These are phyloP conservation scores for Amblyjoppa fuscipennis DNA, from an alignment of 2,888 invertebrate genomes.

Conservation along the genomic window DNA sequence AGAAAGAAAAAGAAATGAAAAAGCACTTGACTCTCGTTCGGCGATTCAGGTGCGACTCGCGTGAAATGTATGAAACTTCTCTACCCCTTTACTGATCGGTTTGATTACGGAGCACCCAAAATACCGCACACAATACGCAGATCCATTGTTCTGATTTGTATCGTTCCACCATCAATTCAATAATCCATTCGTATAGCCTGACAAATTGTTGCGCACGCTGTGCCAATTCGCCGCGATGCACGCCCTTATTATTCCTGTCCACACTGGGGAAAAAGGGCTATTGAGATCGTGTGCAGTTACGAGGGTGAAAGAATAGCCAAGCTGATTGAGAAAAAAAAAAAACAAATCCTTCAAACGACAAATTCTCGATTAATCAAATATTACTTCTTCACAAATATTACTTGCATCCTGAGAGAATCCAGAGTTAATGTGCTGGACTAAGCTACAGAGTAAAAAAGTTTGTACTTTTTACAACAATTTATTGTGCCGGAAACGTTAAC, in stretches of 20 bases:
- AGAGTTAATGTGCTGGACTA: too few relatives aligned
- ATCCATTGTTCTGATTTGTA: not conserved
- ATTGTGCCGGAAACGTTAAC: too few relatives aligned
- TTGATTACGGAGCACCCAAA: not conserved
- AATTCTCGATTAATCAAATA: not conserved
- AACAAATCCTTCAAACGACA: not conserved
- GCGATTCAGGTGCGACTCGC: not conserved
- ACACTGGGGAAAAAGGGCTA: not conserved
- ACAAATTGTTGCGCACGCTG: not conserved
- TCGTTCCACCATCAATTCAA: conserved; percentile 3
- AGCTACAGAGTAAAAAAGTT: too few relatives aligned
- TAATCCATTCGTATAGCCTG: not conserved
- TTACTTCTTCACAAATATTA: too few relatives aligned
- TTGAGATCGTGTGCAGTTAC: not conserved
- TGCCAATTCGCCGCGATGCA: conserved; percentile 2
- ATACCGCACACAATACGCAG: not conserved
- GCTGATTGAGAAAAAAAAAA: not conserved
- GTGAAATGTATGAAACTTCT: not conserved
- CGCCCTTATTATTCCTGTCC: conserved; percentile 6
- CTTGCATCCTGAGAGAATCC: too few relatives aligned
- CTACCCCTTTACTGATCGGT: not conserved
- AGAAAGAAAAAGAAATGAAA: not conserved
- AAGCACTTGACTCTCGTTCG: not conserved
- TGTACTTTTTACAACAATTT: too few relatives aligned
- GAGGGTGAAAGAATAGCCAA: not conserved